phyloP scores from a whole-genome alignment of 2,888 invertebrate genomes.

The Oscheius sp. region DNA sequence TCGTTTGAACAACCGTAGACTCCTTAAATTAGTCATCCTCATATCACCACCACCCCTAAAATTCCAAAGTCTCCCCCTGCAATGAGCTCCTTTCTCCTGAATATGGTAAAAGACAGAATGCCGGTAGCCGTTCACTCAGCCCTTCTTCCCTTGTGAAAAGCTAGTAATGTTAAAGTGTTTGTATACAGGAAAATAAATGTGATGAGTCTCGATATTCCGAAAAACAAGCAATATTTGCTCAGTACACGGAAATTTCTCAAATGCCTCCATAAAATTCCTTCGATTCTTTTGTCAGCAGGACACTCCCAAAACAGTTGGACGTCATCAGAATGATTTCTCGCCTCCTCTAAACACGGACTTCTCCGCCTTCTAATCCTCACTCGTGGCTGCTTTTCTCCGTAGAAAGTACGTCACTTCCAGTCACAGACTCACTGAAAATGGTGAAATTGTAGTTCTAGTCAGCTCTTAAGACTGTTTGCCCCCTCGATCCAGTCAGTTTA shows the following conservation, averaged over 20 bases:
- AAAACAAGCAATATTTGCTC: too few species aligned
- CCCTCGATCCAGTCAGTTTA: too few species aligned
- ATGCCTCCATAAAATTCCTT: background rate
- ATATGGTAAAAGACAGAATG: background rate
- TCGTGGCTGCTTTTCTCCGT: too few species aligned
- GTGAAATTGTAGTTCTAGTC: too few species aligned
- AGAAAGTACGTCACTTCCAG: too few species aligned
- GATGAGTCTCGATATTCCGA: background rate
- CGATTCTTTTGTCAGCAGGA: too few species aligned
- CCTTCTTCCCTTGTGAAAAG: background rate
- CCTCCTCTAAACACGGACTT: too few species aligned
- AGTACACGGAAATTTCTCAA: background rate
- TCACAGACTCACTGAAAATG: too few species aligned
- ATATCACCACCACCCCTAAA: background rate
- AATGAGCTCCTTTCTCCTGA: background rate
- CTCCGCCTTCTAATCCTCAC: too few species aligned
- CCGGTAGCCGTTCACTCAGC: background rate
- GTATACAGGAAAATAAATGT: constrained; percentile 8
- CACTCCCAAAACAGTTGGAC: too few species aligned
- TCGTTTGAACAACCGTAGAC: constrained; percentile 43
- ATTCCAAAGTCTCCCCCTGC: background rate
- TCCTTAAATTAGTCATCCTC: background rate
- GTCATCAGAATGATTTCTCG: too few species aligned
- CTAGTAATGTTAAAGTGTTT: background rate
- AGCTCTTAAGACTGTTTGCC: too few species aligned